Conservation (phyloP, 2,113 vertebrate species). For the Erpornis zantholeuca region DNA sequence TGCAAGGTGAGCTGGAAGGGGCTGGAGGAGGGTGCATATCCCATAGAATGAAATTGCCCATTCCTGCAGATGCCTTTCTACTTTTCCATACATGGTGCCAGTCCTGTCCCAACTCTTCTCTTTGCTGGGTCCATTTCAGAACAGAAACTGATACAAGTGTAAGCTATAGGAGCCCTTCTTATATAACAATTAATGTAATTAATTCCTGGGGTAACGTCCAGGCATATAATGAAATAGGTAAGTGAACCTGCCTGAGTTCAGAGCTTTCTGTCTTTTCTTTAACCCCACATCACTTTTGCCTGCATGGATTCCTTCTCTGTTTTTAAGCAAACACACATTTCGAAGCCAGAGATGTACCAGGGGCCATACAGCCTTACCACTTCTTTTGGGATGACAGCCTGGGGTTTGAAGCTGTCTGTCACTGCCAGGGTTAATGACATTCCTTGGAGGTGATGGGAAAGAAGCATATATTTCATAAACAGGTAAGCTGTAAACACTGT, state of each 20-base stretch:
- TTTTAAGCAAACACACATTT: neutral
- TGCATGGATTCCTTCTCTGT: neutral
- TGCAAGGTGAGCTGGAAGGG: neutral
- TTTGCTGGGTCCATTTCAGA: neutral
- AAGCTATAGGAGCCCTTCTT: neutral
- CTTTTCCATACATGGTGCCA: neutral
- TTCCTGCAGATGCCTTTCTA: neutral
- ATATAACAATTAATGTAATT: neutral
- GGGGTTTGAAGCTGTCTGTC: neutral
- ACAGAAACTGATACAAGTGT: neutral
- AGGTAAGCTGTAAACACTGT: neutral
- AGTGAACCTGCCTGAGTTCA: neutral
- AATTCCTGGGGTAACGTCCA: neutral
- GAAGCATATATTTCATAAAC: neutral
- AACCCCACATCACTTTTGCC: neutral
- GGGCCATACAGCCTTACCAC: neutral
- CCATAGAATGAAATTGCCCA: neutral
- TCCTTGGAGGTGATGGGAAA: neutral
- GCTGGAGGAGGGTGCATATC: neutral
- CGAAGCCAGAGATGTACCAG: neutral
- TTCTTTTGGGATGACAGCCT: neutral
- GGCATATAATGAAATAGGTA: neutral
- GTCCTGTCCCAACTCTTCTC: neutral
- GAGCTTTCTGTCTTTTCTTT: neutral
- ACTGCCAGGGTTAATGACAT: neutral